Base-by-base conservation (phyloP, 2,797 vertebrate genomes). In the Eulemur coronatus region DNA sequence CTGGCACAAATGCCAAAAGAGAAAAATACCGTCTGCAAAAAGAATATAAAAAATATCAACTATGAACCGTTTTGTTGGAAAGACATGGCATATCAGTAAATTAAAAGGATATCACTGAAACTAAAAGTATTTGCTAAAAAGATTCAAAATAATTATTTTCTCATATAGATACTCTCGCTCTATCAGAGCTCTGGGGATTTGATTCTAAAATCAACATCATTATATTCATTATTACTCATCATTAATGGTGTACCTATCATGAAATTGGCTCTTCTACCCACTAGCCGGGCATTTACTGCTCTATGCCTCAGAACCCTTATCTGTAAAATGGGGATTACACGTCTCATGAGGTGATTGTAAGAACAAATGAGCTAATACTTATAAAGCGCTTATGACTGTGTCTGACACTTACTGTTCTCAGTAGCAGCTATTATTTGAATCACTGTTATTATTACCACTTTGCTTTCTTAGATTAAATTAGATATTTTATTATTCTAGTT, bases 381-480 rank as follows among this genome's bases (percentile, higher is more conserved):
- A 85, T 7, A 43, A 81, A 89, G 33, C 26, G 11, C 3, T 57
- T 76, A 88, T 70, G 41, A 67, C 12, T 70, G 7, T 69, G 26
- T n/a, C 8, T 95, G 55, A 11, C 55, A 52, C 61, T 96, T 92
- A 78, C 13, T 89, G 22, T 59, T 94, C 46, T 48, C 84, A 86
- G 43, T 70, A 65, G 41, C 87, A 89, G 35, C 38, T 69, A 72
- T 93, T 91, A 63, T 57, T 91, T 95, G 61, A 91, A 78, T 96
- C 80, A 80, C 24, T 48, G 35, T 63, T 84, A 76, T 85, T 65
- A 43, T 69, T 61, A 35, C 84, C 41, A 69, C 11, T 48, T 91
- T 63, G 35, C 24, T 79, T 86, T 75, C 67, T 89, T 75, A 80
- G 50, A 70, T 91, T 46, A 93, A 92, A 75, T 87, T 76, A 84